Conservation (phyloP, 2,113 vertebrate genomes). For the Crotalus viridis region DNA sequence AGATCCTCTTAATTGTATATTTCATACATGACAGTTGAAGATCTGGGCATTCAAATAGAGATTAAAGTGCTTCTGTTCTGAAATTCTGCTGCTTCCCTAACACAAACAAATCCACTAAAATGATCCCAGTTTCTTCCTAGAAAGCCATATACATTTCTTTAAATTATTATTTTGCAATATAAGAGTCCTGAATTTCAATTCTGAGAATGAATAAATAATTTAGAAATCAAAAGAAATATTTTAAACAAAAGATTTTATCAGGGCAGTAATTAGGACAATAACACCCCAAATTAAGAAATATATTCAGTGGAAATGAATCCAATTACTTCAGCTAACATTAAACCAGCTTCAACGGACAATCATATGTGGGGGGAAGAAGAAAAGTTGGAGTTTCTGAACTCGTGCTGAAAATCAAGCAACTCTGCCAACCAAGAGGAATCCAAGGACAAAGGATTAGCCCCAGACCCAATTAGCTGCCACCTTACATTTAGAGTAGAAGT, state of each 20-base stretch:
- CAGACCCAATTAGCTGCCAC: neutral
- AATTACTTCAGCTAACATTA: neutral
- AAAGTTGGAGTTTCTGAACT: neutral
- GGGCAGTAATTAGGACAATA: neutral
- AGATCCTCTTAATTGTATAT: neutral
- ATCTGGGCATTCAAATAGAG: neutral
- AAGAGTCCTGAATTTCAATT: neutral
- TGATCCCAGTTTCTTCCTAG: neutral
- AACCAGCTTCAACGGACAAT: neutral
- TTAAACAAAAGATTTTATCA: neutral
- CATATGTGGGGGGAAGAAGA: neutral
- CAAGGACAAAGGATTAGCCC: neutral
- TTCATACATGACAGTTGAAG: neutral
- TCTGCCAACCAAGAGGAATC: neutral
- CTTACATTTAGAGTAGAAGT: neutral
- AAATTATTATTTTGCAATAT: neutral
- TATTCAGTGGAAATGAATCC: neutral
- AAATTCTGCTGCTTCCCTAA: neutral
- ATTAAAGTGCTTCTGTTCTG: neutral
- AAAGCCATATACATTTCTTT: neutral
- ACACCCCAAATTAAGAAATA: neutral
- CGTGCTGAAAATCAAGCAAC: neutral
- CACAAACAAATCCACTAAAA: neutral
- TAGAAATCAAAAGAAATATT: neutral
- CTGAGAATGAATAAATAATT: neutral